Conservation (phyloP, 1,140 invertebrate genomes). For the Drosophila takahashii region DNA sequence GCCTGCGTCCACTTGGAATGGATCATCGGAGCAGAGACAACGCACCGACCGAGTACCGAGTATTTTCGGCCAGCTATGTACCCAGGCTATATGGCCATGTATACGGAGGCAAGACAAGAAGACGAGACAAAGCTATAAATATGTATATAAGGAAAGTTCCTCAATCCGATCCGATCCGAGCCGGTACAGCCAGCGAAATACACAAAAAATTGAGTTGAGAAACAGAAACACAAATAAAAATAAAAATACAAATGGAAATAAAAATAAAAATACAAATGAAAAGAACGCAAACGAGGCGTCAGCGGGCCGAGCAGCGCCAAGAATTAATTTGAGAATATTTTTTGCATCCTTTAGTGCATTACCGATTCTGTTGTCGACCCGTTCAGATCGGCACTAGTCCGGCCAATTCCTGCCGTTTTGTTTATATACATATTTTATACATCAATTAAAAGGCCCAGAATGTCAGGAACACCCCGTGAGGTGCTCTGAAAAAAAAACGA, state of each 20-base stretch:
- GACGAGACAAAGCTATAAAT: conserved; percentile 81
- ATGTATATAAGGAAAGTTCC: conserved; percentile 77
- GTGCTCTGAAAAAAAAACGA: conserved; percentile 22
- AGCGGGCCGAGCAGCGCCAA: conserved; percentile 49
- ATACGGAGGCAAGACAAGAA: conserved; percentile 67
- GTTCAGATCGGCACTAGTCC: conserved; percentile 73
- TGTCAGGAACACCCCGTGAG: conserved; percentile 18
- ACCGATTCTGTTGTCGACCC: conserved; percentile 82
- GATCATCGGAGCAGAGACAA: conserved; percentile 42
- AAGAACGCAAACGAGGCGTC: conserved; percentile 42
- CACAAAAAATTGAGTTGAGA: conserved; percentile 33
- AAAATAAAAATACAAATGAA: conserved; percentile 2
- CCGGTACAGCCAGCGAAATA: conserved; percentile 42
- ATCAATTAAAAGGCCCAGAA: conserved; percentile 11
- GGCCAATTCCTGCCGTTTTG: conserved; percentile 56
- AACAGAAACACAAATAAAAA: conserved; percentile 33
- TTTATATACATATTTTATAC: conserved; percentile 32
- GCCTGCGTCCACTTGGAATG: conserved; percentile 13
- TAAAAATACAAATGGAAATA: conserved; percentile 11
- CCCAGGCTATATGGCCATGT: conserved; percentile 48
- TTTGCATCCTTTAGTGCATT: conserved; percentile 84
- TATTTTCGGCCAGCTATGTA: conserved; percentile 59
- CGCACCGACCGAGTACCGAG: conserved; percentile 15
- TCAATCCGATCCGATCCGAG: conserved; percentile 44
- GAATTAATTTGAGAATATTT: conserved; percentile 83